Conservation (phyloP, 2,888 invertebrate genomes). For the Limnephilus auricula region DNA sequence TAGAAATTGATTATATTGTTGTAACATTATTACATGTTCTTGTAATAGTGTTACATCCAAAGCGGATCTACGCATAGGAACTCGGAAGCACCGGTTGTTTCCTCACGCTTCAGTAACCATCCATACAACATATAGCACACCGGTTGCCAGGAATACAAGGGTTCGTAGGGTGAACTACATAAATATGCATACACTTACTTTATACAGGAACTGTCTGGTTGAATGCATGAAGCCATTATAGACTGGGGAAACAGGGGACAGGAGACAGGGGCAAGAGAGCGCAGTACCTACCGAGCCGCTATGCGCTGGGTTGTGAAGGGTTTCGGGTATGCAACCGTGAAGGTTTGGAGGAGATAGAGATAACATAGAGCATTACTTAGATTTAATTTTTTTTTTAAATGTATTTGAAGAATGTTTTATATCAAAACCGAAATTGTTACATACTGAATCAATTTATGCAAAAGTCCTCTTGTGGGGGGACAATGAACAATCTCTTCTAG, state of each 20-base stretch:
- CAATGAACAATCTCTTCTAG: too few species aligned
- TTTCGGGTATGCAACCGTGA: conserved; percentile 14
- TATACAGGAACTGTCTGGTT: neutral
- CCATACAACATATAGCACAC: neutral
- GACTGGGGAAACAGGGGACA: neutral
- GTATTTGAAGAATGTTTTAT: too few species aligned
- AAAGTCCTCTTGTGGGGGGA: too few species aligned
- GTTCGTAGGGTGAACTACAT: neutral
- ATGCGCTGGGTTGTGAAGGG: conserved; percentile 6
- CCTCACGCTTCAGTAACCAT: neutral
- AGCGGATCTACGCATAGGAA: neutral
- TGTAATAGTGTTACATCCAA: neutral
- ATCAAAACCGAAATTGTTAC: too few species aligned
- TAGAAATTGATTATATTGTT: too few species aligned
- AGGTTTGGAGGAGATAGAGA: neutral
- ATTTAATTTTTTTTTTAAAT: too few species aligned
- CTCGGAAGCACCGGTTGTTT: neutral
- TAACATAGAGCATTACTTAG: neutral
- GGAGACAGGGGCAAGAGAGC: neutral
- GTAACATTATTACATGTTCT: too few species aligned
- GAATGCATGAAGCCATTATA: neutral
- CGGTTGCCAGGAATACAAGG: neutral
- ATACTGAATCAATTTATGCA: too few species aligned
- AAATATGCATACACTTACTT: neutral
- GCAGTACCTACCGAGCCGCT: neutral